These are phyloP conservation scores for Plebejus argus DNA, from an alignment of 2,888 invertebrate species.

Conservation along the genomic window DNA sequence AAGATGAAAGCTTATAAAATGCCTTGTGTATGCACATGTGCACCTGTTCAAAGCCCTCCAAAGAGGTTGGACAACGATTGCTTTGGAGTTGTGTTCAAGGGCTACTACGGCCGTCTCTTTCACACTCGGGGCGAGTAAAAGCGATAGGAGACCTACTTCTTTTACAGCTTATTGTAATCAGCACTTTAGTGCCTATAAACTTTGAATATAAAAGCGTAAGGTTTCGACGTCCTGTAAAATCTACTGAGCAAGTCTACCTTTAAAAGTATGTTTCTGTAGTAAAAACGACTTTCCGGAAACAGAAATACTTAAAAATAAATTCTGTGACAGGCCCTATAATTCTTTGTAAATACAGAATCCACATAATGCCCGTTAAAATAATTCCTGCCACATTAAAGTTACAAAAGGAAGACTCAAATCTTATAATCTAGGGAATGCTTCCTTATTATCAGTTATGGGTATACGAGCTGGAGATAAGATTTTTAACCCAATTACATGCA, in stretches of 20 bases:
- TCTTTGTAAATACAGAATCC: background rate
- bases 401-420: constrained; percentile 5
- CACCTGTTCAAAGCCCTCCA: constrained; percentile 74
- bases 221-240: constrained; percentile 6
- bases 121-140: constrained; percentile 37
- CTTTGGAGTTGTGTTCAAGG: constrained; percentile 46
- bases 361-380: constrained; percentile 11
- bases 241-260: background rate
- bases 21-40: constrained; percentile 65
- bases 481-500: constrained; percentile 14
- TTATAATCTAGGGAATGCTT: constrained; percentile 6
- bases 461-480: background rate
- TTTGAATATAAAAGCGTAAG: background rate
- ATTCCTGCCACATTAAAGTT: background rate
- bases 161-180: constrained; percentile 9
- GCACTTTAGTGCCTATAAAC: background rate
- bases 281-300: background rate
- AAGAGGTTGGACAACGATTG: constrained; percentile 48
- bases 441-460: constrained; percentile 12
- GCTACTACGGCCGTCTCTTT: constrained; percentile 42
- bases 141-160: constrained; percentile 17
- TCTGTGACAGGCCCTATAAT: background rate
- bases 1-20: constrained; percentile 60
- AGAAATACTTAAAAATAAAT: background rate
- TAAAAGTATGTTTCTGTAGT: background rate